These are phyloP conservation scores for Luidia sarsii DNA, from an alignment of 53 echinoderm and acorn worm genomes.

Conservation along the genomic window DNA sequence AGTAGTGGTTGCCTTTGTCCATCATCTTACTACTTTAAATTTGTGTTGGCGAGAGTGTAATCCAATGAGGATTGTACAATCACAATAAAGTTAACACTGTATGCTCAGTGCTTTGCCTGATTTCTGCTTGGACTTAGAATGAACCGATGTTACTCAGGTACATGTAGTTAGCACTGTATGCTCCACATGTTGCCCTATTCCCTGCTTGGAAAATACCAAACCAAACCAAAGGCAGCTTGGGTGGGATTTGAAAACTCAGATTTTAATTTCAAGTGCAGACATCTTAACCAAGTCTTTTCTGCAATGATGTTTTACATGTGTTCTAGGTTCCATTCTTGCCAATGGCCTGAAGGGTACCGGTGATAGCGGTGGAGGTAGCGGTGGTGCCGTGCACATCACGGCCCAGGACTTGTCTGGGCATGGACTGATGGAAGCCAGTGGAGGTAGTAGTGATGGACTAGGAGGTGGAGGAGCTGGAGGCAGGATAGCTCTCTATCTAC, in stretches of 20 bases:
- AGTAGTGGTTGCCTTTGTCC: no score
- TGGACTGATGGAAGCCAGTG: conserved; percentile 69
- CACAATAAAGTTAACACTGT: no score
- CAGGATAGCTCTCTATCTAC: conserved; percentile 67
- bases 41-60: no score
- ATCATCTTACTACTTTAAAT: no score
- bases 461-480: conserved; percentile 91
- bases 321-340: conserved; percentile 53
- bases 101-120: no score
- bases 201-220: no score
- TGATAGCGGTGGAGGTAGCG: conserved; percentile 79
- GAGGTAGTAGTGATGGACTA: conserved; percentile 59
- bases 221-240: no score
- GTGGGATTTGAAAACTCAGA: background rate
- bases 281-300: background rate
- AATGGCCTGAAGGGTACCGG: conserved; percentile 55
- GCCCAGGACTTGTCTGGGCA: conserved; percentile 40
- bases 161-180: no score
- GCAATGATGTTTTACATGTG: background rate
- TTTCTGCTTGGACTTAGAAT: no score
- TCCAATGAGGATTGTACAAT: no score
- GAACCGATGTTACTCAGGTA: no score
- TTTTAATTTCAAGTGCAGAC: background rate
- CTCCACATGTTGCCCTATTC: no score
- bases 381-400: conserved; percentile 53